Percentiles rank a stretch among this genome's conserved stretches.
phyloP scores from a whole-genome alignment of 1,140 invertebrate genomes.

The Drosophila kanapiae region DNA sequence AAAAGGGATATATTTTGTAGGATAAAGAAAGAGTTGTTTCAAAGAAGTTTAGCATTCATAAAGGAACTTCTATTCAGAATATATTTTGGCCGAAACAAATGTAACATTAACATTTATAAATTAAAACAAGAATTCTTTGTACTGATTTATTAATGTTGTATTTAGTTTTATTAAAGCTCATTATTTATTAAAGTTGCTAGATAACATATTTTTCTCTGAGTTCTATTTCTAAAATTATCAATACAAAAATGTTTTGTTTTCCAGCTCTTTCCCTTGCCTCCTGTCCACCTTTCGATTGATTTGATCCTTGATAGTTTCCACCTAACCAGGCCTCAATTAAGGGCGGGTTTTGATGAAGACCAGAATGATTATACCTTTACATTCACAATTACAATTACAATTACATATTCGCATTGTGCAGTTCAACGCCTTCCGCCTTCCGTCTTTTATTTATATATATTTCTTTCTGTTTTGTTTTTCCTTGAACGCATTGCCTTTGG shows the following conservation, averaged over 20 bases:
- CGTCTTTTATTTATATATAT: neutral
- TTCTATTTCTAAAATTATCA: neutral
- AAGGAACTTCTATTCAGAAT: too few relatives aligned
- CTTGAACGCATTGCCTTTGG: neutral
- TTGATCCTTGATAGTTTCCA: constrained; percentile 5
- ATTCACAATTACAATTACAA: constrained; percentile 14
- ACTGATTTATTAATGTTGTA: too few relatives aligned
- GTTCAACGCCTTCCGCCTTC: constrained; percentile 16
- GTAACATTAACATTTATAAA: too few relatives aligned
- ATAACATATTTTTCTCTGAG: too few relatives aligned
- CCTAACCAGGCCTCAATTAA: constrained; percentile 60
- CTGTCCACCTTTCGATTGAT: neutral
- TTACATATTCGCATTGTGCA: constrained; percentile 27
- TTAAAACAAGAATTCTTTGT: too few relatives aligned
- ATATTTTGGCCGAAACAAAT: too few relatives aligned
- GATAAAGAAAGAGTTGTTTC: too few relatives aligned
- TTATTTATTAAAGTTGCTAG: too few relatives aligned
- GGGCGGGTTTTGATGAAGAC: constrained; percentile 25
- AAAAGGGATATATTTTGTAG: too few relatives aligned
- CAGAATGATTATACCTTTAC: constrained; percentile 11
- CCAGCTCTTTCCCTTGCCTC: too few relatives aligned
- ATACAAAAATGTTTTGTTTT: neutral
- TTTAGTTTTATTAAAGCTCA: too few relatives aligned
- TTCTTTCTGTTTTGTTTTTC: neutral
- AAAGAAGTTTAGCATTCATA: too few relatives aligned